phyloP scores from a whole-genome alignment of 1,140 invertebrate species.

The Teleogryllus occipitalis region DNA sequence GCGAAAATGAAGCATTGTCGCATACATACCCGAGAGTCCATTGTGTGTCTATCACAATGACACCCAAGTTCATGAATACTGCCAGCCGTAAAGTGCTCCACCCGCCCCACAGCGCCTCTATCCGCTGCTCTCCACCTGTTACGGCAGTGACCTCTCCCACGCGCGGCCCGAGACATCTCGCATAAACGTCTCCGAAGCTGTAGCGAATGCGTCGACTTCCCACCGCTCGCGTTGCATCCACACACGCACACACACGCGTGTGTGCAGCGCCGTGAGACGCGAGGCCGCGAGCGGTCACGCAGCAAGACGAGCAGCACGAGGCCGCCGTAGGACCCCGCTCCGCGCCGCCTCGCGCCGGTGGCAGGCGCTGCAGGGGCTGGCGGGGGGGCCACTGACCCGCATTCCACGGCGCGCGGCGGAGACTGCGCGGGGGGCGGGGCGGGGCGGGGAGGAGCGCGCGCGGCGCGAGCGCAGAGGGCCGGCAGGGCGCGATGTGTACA shows the following conservation, averaged over 20 bases:
- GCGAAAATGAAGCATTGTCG: neutral
- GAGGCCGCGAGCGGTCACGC: too few relatives aligned
- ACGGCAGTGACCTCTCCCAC: neutral
- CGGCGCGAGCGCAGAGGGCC: too few relatives aligned
- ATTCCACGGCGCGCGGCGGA: too few relatives aligned
- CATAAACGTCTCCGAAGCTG: neutral
- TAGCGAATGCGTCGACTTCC: neutral
- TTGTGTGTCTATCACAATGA: neutral
- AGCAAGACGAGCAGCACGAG: too few relatives aligned
- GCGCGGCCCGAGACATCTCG: neutral
- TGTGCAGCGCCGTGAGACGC: too few relatives aligned
- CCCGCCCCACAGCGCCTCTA: too few relatives aligned
- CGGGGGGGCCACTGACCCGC: too few relatives aligned
- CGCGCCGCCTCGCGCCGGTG: too few relatives aligned
- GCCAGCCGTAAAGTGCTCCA: neutral
- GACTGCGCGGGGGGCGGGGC: too few relatives aligned
- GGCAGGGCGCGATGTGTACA: neutral
- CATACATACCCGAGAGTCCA: neutral
- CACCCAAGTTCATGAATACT: neutral
- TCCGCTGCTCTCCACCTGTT: neutral
- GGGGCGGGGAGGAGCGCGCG: too few relatives aligned
- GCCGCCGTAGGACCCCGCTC: too few relatives aligned
- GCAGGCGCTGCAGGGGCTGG: neutral
- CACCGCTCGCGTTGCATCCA: neutral
- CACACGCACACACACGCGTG: too few relatives aligned